Conservation (phyloP, 2,888 invertebrate genomes). For the Clivina fossor region DNA sequence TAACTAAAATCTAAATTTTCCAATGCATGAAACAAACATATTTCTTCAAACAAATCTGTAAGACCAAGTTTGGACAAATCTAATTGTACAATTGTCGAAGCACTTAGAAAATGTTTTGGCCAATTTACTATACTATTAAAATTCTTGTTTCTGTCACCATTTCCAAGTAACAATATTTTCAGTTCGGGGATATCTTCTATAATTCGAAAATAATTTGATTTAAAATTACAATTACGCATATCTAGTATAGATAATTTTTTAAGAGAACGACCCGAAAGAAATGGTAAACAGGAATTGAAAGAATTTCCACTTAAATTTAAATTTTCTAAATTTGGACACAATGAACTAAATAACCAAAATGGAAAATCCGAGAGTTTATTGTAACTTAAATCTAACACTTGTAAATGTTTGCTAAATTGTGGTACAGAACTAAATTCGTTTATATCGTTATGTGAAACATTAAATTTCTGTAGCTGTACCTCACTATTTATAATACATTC, state of each 20-base stretch:
- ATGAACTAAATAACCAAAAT: slow-evolving; percentile 43
- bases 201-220: slow-evolving; percentile 37
- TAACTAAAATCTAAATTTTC: slow-evolving; percentile 40
- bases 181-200: slow-evolving; percentile 39
- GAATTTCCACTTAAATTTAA: slow-evolving; percentile 43
- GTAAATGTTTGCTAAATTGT: slow-evolving; percentile 42
- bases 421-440: slow-evolving; percentile 37
- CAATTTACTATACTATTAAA: slow-evolving; percentile 16
- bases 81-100: slow-evolving; percentile 40
- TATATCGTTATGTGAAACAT: slow-evolving; percentile 43
- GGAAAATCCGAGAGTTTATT: slow-evolving; percentile 43
- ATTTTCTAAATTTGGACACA: slow-evolving; percentile 41
- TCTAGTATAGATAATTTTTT: slow-evolving; percentile 42
- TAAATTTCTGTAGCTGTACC: slow-evolving; percentile 39
- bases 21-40: slow-evolving; percentile 42
- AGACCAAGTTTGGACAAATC: slow-evolving; percentile 44
- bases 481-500: slow-evolving; percentile 42
- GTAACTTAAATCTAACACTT: slow-evolving; percentile 39
- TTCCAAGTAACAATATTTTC: slow-evolving; percentile 41
- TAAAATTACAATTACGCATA: slow-evolving; percentile 41
- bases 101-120: slow-evolving; percentile 37
- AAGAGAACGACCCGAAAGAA: slow-evolving; percentile 11
- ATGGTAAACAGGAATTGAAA: slow-evolving; percentile 38
- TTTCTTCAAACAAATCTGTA: slow-evolving; percentile 43
- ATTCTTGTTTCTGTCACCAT: slow-evolving; percentile 10